Percentiles rank a stretch among this genome's conserved stretches.
Conservation (phyloP, 2,888 invertebrate genomes). For the Resseliella maxima region DNA sequence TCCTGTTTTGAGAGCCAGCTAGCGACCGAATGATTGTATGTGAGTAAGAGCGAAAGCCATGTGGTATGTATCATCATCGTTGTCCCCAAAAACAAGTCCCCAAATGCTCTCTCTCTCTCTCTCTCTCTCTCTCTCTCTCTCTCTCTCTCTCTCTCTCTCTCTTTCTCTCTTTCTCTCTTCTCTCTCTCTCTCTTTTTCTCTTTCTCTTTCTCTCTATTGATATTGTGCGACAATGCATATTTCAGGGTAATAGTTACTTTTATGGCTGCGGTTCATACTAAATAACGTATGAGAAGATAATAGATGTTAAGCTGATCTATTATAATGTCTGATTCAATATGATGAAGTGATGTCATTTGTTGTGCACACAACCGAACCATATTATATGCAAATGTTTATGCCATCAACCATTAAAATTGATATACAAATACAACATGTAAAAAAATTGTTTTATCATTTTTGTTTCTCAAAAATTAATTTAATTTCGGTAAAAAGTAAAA, state of each 20-base stretch:
- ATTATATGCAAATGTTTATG: not conserved
- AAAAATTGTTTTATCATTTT: too few relatives aligned
- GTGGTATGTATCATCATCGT: too few relatives aligned
- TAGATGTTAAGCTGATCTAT: slow-evolving; percentile 48
- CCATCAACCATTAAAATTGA: not conserved
- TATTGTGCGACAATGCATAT: slow-evolving; percentile 44
- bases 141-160: not conserved
- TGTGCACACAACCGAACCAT: not conserved
- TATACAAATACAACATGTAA: too few relatives aligned
- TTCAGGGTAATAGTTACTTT: slow-evolving; percentile 31
- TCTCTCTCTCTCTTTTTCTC: not conserved
- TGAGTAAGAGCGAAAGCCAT: too few relatives aligned
- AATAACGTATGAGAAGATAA: slow-evolving; percentile 37
- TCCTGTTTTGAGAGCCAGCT: not conserved
- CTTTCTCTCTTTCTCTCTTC: not conserved
- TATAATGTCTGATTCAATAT: slow-evolving; percentile 13
- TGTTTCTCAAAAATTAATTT: not conserved
- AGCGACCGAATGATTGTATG: too few relatives aligned
- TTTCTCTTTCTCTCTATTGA: not conserved
- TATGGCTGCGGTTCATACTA: slow-evolving; percentile 46
- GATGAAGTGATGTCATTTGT: not conserved
- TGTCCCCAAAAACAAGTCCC: not conserved
- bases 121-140: not conserved
- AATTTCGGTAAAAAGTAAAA: too few relatives aligned
- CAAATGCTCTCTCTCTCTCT: not conserved